Conservation (phyloP, 2,888 invertebrate genomes). For the Seira ritae region DNA sequence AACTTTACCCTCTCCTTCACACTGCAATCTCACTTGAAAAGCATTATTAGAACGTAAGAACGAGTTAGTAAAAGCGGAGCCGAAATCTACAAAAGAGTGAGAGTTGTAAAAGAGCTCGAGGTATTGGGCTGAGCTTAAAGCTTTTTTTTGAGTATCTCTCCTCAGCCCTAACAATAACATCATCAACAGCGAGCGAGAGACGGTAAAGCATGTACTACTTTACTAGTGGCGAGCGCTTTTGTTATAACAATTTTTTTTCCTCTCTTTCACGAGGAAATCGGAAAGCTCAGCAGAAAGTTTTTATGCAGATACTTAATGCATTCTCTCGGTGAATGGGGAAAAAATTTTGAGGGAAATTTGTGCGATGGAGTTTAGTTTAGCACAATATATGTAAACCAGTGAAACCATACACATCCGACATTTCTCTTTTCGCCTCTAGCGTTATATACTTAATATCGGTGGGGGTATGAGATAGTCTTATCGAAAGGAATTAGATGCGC, state of each 20-base stretch:
- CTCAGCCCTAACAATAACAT: background rate
- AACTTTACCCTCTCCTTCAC: conserved; percentile 62
- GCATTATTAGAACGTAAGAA: conserved; percentile 44
- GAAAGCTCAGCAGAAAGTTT: background rate
- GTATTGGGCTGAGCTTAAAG: conserved; percentile 46
- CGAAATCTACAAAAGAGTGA: conserved; percentile 38
- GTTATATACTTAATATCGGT: too few relatives aligned
- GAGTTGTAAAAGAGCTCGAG: conserved; percentile 23
- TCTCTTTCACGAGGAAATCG: background rate
- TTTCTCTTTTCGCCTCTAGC: too few relatives aligned
- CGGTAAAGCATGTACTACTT: background rate
- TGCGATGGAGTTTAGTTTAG: too few relatives aligned
- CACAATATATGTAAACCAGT: too few relatives aligned
- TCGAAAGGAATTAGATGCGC: background rate
- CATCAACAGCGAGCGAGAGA: background rate
- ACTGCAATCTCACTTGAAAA: conserved; percentile 55
- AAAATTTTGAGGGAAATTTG: background rate
- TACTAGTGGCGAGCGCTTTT: too few relatives aligned
- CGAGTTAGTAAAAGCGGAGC: conserved; percentile 45
- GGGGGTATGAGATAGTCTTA: too few relatives aligned
- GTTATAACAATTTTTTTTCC: too few relatives aligned
- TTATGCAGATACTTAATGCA: too few relatives aligned
- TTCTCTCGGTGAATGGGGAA: background rate
- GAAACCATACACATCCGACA: background rate
- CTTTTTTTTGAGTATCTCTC: background rate